These are phyloP conservation scores for Colossoma macropomum DNA, from an alignment of 2,113 vertebrate species.

Conservation along the genomic window DNA sequence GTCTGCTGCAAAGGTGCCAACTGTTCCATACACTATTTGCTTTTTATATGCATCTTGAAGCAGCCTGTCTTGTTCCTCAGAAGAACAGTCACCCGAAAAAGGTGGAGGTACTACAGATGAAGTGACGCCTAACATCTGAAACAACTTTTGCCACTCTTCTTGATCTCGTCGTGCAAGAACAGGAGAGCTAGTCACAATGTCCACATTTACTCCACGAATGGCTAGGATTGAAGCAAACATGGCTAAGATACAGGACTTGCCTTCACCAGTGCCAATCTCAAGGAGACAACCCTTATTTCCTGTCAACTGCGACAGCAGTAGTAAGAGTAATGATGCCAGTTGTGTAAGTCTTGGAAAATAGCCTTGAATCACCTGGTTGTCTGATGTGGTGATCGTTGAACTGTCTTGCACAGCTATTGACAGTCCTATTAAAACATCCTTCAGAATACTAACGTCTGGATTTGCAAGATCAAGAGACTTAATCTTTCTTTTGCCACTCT, in stretches of 20 bases:
- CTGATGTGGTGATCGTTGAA: constrained; percentile 25
- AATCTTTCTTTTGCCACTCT: constrained; percentile 4
- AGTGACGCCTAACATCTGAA: constrained; percentile 51
- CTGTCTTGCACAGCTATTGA: constrained; percentile 54
- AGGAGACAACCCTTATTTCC: constrained; percentile 52
- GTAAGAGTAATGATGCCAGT: constrained; percentile 54
- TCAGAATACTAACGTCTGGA: constrained; percentile 29
- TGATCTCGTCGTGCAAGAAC: constrained; percentile 50
- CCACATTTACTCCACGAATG: constrained; percentile 49
- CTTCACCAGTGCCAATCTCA: constrained; percentile 59
- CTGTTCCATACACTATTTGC: constrained; percentile 59
- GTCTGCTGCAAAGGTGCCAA: constrained; percentile 58
- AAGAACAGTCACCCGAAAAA: not conserved
- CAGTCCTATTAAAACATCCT: constrained; percentile 37
- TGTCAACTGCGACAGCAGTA: constrained; percentile 39
- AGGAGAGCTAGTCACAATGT: constrained; percentile 56
- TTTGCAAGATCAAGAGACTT: constrained; percentile 49
- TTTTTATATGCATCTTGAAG: constrained; percentile 36
- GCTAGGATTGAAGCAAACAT: no score
- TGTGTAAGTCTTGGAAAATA: constrained; percentile 58
- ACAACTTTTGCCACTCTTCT: constrained; percentile 55
- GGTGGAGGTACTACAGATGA: constrained; percentile 52
- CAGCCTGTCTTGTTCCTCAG: not conserved
- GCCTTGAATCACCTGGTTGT: constrained; percentile 35
- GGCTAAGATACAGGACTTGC: constrained; percentile 59